Evolutionary conservation across 2,888 invertebrate species (phyloP).

Genomic region (Augiades crinisus): DNA sequence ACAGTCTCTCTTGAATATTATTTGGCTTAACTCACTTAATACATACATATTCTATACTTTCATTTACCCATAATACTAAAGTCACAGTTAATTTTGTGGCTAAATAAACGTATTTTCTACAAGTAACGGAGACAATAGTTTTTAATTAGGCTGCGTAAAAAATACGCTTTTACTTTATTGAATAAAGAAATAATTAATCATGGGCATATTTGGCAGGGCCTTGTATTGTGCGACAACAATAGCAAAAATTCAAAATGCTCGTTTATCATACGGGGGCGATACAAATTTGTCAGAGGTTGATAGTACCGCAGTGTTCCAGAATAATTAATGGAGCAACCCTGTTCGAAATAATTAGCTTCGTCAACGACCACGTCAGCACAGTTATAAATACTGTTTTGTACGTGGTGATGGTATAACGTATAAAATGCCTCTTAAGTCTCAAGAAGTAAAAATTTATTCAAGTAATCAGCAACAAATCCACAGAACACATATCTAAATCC

Average conservation of each 20-base stretch:
- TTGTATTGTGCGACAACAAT: conserved; percentile 15
- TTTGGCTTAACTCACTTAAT: too few relatives aligned
- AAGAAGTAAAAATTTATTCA: too few relatives aligned
- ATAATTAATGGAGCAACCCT: not conserved
- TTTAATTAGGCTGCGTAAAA: not conserved
- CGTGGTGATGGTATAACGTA: too few relatives aligned
- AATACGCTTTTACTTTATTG: not conserved
- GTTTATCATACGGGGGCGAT: conserved; percentile 8
- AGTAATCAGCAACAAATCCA: too few relatives aligned
- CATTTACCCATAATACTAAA: too few relatives aligned
- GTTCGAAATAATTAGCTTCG: conserved; percentile 6
- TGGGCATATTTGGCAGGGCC: not conserved
- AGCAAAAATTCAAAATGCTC: conserved; percentile 4
- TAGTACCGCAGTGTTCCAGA: not conserved
- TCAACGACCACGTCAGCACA: too few relatives aligned
- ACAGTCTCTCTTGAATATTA: too few relatives aligned
- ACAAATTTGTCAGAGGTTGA: conserved; percentile 9
- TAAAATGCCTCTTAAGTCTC: too few relatives aligned
- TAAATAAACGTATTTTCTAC: conserved; percentile 5
- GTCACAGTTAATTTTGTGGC: too few relatives aligned
- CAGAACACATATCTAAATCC: too few relatives aligned
- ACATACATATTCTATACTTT: too few relatives aligned
- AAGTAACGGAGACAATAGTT: not conserved
- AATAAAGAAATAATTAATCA: conserved; percentile 6
- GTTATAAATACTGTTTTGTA: too few relatives aligned